Base-by-base conservation (phyloP, 1,140 invertebrate species). In the Bactericera cockerelli region DNA sequence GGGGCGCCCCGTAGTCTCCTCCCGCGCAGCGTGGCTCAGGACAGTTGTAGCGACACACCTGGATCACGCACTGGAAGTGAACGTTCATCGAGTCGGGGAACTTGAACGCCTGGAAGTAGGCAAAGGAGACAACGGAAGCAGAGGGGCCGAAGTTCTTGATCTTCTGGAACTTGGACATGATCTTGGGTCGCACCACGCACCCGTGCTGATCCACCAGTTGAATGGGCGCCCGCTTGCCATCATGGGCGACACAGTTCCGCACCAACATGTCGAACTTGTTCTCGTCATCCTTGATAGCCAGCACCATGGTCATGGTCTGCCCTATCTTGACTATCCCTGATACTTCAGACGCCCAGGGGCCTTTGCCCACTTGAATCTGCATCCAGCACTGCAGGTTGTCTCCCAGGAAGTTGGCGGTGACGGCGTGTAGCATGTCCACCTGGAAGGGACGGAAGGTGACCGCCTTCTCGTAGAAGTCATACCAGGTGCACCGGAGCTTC, bases 81-180 rank as follows among this genome's bases (percentile, higher is more conserved):
- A 95, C 90, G 68, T 94, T 93, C 91, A 94, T 94, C 11, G 89
- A 93, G 70, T 95, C 91, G 0, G 91, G 91, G 81, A 95, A 95
- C 72, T 95, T 94, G 75, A 94, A 95, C 1, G 91, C 91, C 74
- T 68, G 67, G 84, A 95, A 95, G 73, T 94, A 92, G 1, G 92
- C 91, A 67, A 93, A 95, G 55, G 88, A 90, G 1, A 95, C 87
- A 0, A 94, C 92, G 0, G 89, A 92, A 3, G 92, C 92, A 25
- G 87, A 90, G 0, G 89, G 86, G 0, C 91, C 92, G 62, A 94
- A 95, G 76, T 94, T 93, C 74, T 93, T 93, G 62, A 94, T 91
- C 73, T 95, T 95, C 64, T 92, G 89, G 82, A 95, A 95, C 70
- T 86, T 85, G 53, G 67, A 75, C 91, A 95, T 94, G 59, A 95